Percentiles rank a stretch among this genome's conserved stretches.
Evolutionary conservation across 2,888 invertebrate species (phyloP).

Genomic region (Dysmachus trigonus): DNA sequence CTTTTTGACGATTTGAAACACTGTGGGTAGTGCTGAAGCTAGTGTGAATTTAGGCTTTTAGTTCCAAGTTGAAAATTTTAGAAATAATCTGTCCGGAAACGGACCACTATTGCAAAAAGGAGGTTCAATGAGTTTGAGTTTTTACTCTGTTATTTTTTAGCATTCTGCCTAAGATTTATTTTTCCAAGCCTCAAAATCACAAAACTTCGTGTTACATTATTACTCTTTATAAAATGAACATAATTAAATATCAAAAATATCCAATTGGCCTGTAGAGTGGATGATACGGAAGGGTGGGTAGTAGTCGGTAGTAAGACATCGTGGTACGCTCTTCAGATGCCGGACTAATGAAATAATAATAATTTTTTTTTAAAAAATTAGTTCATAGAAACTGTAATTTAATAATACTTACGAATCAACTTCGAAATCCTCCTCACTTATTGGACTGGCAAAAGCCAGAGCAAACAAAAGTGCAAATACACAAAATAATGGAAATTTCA

Average conservation of each 20-base stretch:
- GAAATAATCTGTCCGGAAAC: no score
- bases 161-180: background rate
- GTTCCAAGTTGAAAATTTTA: no score
- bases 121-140: no score
- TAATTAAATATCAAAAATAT: background rate
- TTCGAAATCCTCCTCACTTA: background rate
- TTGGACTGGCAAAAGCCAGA: background rate
- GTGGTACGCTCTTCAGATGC: background rate
- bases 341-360: background rate
- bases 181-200: background rate
- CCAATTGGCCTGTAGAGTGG: background rate
- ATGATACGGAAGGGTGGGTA: no score
- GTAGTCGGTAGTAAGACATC: no score
- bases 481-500: background rate
- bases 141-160: no score
- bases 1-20: no score
- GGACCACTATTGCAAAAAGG: no score
- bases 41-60: no score
- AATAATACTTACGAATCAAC: background rate
- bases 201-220: background rate
- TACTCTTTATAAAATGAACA: no score
- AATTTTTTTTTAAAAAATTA: background rate
- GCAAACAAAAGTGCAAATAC: background rate
- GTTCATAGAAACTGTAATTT: background rate
- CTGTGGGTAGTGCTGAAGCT: no score